These are phyloP conservation scores for Sceloporus tristichus DNA, from an alignment of 2,113 vertebrate genomes.

Conservation along the genomic window DNA sequence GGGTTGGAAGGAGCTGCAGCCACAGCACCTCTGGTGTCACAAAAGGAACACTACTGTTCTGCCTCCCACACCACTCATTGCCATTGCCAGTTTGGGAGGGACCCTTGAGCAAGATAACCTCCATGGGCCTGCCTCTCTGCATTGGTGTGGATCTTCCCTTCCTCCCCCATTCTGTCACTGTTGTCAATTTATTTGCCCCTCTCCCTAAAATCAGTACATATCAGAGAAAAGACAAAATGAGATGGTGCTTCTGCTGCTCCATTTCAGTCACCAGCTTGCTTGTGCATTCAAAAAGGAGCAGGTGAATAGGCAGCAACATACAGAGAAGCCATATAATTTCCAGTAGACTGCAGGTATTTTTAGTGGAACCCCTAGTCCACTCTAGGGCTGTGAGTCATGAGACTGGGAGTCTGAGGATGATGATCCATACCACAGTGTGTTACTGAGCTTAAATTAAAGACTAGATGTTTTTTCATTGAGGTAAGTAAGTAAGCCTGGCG, in stretches of 20 bases:
- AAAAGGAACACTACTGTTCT: neutral
- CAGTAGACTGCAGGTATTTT: too few relatives aligned
- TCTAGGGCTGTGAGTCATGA: neutral
- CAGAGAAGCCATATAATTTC: neutral
- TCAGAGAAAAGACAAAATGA: neutral
- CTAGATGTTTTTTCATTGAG: constrained; percentile 68
- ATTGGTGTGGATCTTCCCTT: neutral
- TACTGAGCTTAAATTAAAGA: constrained; percentile 1
- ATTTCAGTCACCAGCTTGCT: neutral
- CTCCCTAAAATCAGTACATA: neutral
- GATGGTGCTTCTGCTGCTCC: neutral
- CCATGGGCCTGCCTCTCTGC: neutral
- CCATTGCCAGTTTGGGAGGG: too few relatives aligned
- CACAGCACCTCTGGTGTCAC: neutral
- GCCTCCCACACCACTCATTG: neutral
- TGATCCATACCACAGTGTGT: neutral
- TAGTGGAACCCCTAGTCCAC: neutral
- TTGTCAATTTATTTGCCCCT: too few relatives aligned
- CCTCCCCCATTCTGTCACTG: neutral
- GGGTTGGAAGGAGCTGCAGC: neutral
- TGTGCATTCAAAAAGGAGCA: neutral
- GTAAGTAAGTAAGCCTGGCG: constrained; percentile 70
- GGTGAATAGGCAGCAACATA: neutral
- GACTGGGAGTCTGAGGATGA: neutral
- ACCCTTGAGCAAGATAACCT: neutral